Base-by-base conservation (phyloP, 2,113 vertebrate genomes). In the Catagonus wagneri region DNA sequence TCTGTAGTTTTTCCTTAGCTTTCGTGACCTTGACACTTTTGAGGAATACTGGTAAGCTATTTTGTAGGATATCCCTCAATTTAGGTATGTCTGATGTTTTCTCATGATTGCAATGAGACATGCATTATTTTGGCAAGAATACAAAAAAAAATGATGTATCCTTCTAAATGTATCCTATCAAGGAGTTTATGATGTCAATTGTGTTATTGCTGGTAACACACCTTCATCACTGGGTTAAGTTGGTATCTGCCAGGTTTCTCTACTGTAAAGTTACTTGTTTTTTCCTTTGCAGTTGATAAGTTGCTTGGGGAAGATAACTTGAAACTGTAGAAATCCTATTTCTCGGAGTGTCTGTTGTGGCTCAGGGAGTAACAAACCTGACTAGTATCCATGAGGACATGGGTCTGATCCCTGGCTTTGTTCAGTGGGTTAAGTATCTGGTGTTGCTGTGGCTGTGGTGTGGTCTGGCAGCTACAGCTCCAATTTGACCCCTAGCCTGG, bases 61-160 rank as follows among this genome's bases (percentile, higher is more conserved):
- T 89, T 83, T 69, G 22, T 34, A 71, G 71, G 52, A 15, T 63
- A n/a, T 15, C 54, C 27, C 10, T 81, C 69, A 56, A 5, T 56
- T 75, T 93, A 71, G 29, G 11, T 81, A 50, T 52, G 6, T 74
- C 44, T 90, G 69, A 50, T 74, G 29, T 83, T 95, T 81, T 52
- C 36, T 90, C 20, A 2, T 36, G 44, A 80, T 34, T 58, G 13
- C 19, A 88, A 81, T 25, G 44, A 66, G 29, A 19, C 81, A 27
- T 50, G 27, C 32, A 63, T 81, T 89, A 65, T 87, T 86, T 85
- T 89, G 25, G 11, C 56, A 84, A 94, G 54, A 66, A 89, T 78
- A 29, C 61, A 2, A 44, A 65, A 36, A 75, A 78, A 56, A 52
- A 44, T 6, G 1, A 4, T 63, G 2, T 68, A 3, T 56, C 3